Evolutionary conservation across 2,113 vertebrate species (phyloP).

Genomic region (Tiliqua scincoides): DNA sequence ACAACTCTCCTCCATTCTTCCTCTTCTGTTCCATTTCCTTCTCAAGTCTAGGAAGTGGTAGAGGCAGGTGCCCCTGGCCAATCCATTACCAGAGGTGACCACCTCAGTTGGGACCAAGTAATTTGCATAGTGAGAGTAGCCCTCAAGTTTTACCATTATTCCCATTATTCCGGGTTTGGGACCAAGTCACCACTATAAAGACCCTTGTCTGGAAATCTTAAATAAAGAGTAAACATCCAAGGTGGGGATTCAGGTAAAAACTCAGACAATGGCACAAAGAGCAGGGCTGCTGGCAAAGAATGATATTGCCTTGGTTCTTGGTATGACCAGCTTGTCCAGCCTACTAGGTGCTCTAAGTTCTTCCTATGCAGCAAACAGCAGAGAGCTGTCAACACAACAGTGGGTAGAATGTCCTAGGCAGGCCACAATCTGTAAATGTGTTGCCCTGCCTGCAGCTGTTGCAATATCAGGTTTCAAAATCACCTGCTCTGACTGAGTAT

Average conservation of each 20-base stretch:
- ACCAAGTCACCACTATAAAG: neutral
- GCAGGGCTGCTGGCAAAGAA: neutral
- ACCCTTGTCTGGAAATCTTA: neutral
- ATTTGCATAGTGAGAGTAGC: neutral
- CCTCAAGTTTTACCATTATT: neutral
- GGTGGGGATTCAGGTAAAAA: neutral
- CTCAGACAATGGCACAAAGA: neutral
- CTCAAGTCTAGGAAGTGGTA: too few relatives aligned
- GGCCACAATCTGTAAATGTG: slow-evolving; percentile 45
- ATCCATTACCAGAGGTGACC: too few relatives aligned
- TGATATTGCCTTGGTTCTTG: neutral
- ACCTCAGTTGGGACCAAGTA: too few relatives aligned
- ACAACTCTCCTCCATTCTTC: too few relatives aligned
- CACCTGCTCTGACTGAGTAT: slow-evolving; percentile 75
- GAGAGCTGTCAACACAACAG: slow-evolving; percentile 47
- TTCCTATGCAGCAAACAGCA: slow-evolving; percentile 37
- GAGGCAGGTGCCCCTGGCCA: too few relatives aligned
- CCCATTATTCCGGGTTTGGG: neutral
- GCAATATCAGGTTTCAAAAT: slow-evolving; percentile 84
- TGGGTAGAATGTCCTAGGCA: slow-evolving; percentile 59
- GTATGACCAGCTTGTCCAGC: rapidly evolving
- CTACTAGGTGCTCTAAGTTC: neutral
- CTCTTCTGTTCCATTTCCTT: too few relatives aligned
- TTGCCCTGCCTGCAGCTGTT: slow-evolving; percentile 81
- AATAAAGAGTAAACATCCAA: neutral